phyloP scores from a whole-genome alignment of 2,888 invertebrate species.

The Stenolophus ochropezus region DNA sequence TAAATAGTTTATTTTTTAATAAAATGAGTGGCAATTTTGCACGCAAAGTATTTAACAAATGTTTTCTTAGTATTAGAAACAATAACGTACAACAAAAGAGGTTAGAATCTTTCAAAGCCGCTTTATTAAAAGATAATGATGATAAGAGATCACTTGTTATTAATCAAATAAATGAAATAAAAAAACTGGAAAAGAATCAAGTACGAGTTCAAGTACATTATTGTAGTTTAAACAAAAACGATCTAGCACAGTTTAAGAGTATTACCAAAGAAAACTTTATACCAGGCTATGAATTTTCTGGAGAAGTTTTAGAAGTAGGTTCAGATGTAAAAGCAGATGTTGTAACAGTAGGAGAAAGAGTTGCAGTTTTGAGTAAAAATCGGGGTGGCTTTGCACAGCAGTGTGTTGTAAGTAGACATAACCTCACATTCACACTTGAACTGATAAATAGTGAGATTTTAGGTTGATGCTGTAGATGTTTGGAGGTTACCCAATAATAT shows the following conservation, averaged over 20 bases:
- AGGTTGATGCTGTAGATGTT: constrained; percentile 74
- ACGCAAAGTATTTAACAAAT: constrained; percentile 42
- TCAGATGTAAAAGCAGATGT: constrained; percentile 71
- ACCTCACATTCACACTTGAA: constrained; percentile 5
- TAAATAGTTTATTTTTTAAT: neutral
- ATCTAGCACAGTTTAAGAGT: constrained; percentile 75
- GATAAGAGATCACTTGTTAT: constrained; percentile 74
- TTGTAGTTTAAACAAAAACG: constrained; percentile 80
- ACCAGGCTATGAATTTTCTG: constrained; percentile 81
- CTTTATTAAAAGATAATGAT: constrained; percentile 71
- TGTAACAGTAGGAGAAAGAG: constrained; percentile 77
- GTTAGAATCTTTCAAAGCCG: constrained; percentile 71
- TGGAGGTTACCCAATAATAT: constrained; percentile 77
- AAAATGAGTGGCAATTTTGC: constrained; percentile 45
- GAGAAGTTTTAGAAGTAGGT: constrained; percentile 77
- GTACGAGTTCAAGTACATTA: constrained; percentile 79
- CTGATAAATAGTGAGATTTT: neutral
- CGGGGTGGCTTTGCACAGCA: constrained; percentile 79
- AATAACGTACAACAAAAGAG: constrained; percentile 61
- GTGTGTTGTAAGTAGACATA: constrained; percentile 72
- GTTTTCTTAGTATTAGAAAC: constrained; percentile 11
- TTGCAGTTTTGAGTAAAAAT: constrained; percentile 77
- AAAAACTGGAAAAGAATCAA: constrained; percentile 74
- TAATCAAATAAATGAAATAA: constrained; percentile 71
- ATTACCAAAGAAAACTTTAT: constrained; percentile 75